These are phyloP conservation scores for Myotis vivesi DNA, from an alignment of 2,797 vertebrate genomes.

Conservation along the genomic window DNA sequence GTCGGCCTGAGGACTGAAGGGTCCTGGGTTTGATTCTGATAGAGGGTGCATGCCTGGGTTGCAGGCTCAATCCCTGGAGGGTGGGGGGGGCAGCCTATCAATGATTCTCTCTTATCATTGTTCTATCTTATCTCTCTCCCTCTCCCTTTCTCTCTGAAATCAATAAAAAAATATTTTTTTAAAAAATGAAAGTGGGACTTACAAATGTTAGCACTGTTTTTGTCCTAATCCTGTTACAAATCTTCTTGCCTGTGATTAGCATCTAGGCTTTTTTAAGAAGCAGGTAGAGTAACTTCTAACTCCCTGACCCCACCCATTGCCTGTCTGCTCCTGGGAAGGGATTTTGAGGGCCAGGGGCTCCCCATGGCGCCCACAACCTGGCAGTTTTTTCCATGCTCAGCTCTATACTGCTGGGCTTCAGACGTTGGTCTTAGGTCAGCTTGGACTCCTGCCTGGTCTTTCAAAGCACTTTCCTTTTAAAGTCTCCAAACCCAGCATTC, in stretches of 20 bases:
- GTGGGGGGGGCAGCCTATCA: no score
- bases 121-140: no score
- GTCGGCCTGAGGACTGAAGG: no score
- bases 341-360: not conserved
- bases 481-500: slow-evolving; percentile 48
- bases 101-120: no score
- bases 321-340: not conserved
- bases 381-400: not conserved
- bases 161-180: no score
- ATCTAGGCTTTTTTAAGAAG: not conserved
- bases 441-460: slow-evolving; percentile 56
- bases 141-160: no score
- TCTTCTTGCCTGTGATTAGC: not conserved
- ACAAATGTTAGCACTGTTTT: not conserved
- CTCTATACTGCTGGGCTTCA: not conserved
- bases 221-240: not conserved
- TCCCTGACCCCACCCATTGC: accelerated
- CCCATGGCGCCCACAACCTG: not conserved
- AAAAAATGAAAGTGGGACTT: not conserved
- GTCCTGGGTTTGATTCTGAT: no score
- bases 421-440: slow-evolving; percentile 38
- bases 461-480: slow-evolving; percentile 55
- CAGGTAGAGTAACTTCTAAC: not conserved
- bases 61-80: no score
- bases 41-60: no score